Evolutionary conservation across 1,140 invertebrate species (phyloP).

Genomic region (Caenorhabditis briggsae): DNA sequence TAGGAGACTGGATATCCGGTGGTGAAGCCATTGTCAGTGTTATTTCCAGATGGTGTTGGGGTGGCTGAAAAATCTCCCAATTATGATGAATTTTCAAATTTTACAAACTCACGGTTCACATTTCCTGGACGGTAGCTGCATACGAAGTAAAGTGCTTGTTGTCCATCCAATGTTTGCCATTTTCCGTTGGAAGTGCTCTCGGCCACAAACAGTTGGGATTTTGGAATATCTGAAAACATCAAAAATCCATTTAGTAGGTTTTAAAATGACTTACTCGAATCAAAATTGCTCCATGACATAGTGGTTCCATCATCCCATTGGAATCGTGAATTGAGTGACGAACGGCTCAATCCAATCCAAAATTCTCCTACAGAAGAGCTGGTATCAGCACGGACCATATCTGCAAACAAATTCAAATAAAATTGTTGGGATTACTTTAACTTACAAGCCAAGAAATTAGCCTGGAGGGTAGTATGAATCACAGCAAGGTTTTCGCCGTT

Average conservation of each 20-base stretch:
- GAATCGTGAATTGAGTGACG: not conserved
- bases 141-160: not conserved
- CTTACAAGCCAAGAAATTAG: not conserved
- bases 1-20: no score
- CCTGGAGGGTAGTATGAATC: not conserved
- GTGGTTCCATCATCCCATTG: constrained; percentile 5
- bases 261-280: not conserved
- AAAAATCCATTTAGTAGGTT: not conserved
- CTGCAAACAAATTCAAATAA: not conserved
- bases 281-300: not conserved
- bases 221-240: not conserved
- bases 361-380: not conserved
- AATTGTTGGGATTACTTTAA: not conserved
- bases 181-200: not conserved
- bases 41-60: no score
- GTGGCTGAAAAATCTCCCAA: no score
- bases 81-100: no score
- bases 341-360: constrained; percentile 21
- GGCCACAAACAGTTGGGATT: not conserved
- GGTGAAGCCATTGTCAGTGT: no score
- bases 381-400: not conserved
- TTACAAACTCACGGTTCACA: not conserved
- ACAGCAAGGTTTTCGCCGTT: not conserved
- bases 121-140: constrained; percentile 7
- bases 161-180: not conserved